phyloP scores from a whole-genome alignment of 2,888 invertebrate species.

The Fragum sueziense region DNA sequence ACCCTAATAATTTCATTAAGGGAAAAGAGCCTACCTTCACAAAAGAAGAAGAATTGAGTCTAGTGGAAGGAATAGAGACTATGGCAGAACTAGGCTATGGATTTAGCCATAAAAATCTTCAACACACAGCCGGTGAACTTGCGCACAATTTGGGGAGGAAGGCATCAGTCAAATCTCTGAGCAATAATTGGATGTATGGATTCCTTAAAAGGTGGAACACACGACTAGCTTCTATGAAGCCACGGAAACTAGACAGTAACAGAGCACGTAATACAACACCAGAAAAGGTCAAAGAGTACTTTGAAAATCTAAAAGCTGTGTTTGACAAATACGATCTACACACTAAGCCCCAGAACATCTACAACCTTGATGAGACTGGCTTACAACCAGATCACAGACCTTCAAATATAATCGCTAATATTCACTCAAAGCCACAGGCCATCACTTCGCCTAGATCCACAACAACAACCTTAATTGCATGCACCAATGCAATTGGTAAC shows the following conservation, averaged over 20 bases:
- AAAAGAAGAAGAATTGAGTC: conserved; percentile 18
- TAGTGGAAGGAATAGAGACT: conserved; percentile 6
- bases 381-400: conserved; percentile 27
- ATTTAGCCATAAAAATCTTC: conserved; percentile 4
- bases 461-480: conserved; percentile 25
- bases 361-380: conserved; percentile 36
- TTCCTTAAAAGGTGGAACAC: conserved; percentile 25
- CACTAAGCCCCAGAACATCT: conserved; percentile 20
- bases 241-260: conserved; percentile 2
- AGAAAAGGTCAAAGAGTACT: not conserved
- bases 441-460: conserved; percentile 19
- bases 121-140: conserved; percentile 12
- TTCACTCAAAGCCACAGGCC: not conserved
- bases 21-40: not conserved
- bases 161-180: conserved; percentile 18
- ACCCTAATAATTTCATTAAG: conserved; percentile 20
- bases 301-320: not conserved
- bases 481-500: conserved; percentile 29
- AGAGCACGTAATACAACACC: conserved; percentile 17
- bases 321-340: not conserved
- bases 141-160: not conserved
- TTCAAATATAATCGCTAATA: not conserved
- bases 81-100: conserved; percentile 29
- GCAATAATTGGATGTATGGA: not conserved
- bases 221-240: conserved; percentile 14